These are phyloP conservation scores for Bradysia coprophila DNA, from an alignment of 1,140 invertebrate species.

Conservation along the genomic window DNA sequence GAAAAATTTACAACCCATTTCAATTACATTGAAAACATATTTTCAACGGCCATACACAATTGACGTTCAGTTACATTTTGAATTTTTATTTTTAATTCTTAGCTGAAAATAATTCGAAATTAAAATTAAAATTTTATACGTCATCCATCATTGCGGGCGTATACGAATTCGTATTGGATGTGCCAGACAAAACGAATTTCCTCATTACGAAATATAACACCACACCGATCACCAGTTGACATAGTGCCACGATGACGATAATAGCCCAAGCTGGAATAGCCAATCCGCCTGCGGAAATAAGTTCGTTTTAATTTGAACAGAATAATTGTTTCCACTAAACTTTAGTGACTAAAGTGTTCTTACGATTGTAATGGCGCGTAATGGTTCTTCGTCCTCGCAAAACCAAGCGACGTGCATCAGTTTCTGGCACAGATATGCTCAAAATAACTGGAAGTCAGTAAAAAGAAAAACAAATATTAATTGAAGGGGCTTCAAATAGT, in stretches of 20 bases:
- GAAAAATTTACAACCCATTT: too few relatives aligned
- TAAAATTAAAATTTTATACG: not conserved
- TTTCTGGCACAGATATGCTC: constrained; percentile 39
- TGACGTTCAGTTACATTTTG: too few relatives aligned
- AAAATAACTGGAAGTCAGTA: too few relatives aligned
- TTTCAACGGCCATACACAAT: too few relatives aligned
- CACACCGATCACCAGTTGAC: constrained; percentile 41
- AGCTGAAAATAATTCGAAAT: not conserved
- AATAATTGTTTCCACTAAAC: not conserved
- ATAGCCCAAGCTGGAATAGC: constrained; percentile 54
- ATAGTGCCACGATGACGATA: constrained; percentile 40
- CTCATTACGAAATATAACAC: constrained; percentile 43
- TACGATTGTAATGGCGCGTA: constrained; percentile 52
- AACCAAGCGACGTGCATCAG: constrained; percentile 52
- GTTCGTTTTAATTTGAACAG: constrained; percentile 3
- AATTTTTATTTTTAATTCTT: too few relatives aligned
- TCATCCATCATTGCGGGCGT: constrained; percentile 12
- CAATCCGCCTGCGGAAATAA: constrained; percentile 33
- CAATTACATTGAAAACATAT: too few relatives aligned
- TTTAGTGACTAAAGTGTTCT: constrained; percentile 19
- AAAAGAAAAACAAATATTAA: too few relatives aligned
- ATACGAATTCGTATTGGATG: constrained; percentile 15
- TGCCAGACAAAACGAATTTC: constrained; percentile 35
- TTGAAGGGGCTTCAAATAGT: too few relatives aligned
- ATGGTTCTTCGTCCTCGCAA: constrained; percentile 50